Evolutionary conservation across 2,113 vertebrate genomes (phyloP), one percentile per base, ranked within the genome.

Genomic region (Geothlypis trichas): DNA sequence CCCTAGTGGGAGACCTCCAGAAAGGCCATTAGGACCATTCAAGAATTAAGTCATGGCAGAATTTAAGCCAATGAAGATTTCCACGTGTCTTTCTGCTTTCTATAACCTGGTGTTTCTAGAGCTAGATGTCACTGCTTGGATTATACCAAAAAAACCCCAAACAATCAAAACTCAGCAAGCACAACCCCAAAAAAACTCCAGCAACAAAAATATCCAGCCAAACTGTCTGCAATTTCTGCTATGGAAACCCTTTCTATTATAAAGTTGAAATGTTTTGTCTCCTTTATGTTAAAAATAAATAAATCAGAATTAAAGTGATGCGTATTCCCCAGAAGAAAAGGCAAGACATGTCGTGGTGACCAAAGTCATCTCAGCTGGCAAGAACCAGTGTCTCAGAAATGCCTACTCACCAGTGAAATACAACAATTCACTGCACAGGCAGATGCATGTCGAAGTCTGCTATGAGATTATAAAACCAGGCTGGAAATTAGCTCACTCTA

Each of bases 61-160:
- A 62, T 37, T 76, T 51, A 84, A 39, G 15, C 16, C 20, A 62
- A 33, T 33, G 10, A 59, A 41, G 7, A 4, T 49, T 74, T 58
- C 27, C n/a, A n/a, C 21, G 15, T 31, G 7, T 18, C 19, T n/a
- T 69, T 77, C 51, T 66, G 18, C n/a, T 62, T 84, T 62, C 46
- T 1, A 16, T 23, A 68, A 69, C 4, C 37, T 41, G 28, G 0
- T 82, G 0, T 84, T 79, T 79, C 54, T 69, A 61, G 27, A 84
- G 28, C 12, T 41, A 39, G 35, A 83, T 7, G 11, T 63, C 39
- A 54, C 17, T 3, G 1, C 31, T 49, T 51, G 19, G 19, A 80
- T 8, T 33, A 22, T 27, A 62, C 18, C 5, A 55, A 66, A 77
- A 33, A 13, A 9, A 0, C 0, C 11, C 7, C 22, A 39, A 65